Base-by-base conservation (phyloP, 2,797 vertebrate species). In the Crenuchus spilurus region DNA sequence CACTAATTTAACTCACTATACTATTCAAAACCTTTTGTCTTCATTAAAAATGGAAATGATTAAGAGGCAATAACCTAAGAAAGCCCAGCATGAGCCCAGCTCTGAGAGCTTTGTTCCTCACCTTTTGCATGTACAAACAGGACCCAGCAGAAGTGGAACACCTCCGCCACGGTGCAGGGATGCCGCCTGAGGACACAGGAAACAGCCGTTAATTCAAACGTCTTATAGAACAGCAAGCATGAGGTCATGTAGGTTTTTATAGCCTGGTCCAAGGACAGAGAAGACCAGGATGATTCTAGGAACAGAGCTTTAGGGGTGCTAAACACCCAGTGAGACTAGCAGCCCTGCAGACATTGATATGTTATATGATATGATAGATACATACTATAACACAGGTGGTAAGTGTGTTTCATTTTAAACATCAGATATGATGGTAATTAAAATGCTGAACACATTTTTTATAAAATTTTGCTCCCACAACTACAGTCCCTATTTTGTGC, bases 81-180 rank as follows among this genome's bases (percentile, higher is more conserved):
- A 24, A 18, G 48, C 48, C 48, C 18, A 64, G 30, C 24, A 20
- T n/a, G 22, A 20, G 31, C 44, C 41, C 22, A 31, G n/a, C 14
- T 18, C 8, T 10, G 20, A n/a, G 18, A 48, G 18, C 49, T 44
- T 22, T 24, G 41, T 39, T 54, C 11, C 91, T 91, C 90, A 98
- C 96, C 96, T 97, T 98, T 98, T 48, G 97, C 94, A 39, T 96
- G 94, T 81, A 99, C 90, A 80, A 97, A 99, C 74, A 99, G 88
- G 70, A 96, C 92, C 97, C 97, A 99, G 86, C 95, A 99, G 84
- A 98, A 97, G 83, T 95, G 95, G 89, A 98, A 99, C 83, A 98
- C 93, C 84, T 99, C 96, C 0, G 90, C 87, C 57, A 96, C 93
- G 0, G 96, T 97, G 86, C 97, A 99, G 0, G 96, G 96, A 6